Conservation (phyloP, 2,888 invertebrate genomes). For the Dynastes grantii region DNA sequence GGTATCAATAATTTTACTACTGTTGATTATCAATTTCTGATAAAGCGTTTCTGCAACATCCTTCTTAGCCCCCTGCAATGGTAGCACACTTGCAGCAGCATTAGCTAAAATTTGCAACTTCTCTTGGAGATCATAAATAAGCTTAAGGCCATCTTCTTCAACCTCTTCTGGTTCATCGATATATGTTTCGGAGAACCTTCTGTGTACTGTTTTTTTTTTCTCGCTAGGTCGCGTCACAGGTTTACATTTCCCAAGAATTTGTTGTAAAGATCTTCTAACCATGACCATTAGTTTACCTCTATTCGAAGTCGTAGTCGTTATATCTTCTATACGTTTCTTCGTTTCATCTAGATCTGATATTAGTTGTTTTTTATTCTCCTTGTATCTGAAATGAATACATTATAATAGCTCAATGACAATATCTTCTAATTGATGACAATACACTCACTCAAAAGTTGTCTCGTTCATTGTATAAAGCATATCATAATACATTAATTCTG, state of each 20-base stretch:
- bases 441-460: slow-evolving; percentile 49
- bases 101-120: slow-evolving; percentile 37
- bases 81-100: slow-evolving; percentile 25
- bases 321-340: slow-evolving; percentile 34
- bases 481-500: slow-evolving; percentile 67
- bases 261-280: slow-evolving; percentile 46
- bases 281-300: slow-evolving; percentile 46
- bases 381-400: slow-evolving; percentile 33
- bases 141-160: slow-evolving; percentile 46
- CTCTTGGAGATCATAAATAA: slow-evolving; percentile 23
- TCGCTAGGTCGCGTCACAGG: slow-evolving; percentile 9
- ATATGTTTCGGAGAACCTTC: slow-evolving; percentile 22
- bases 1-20: slow-evolving; percentile 40
- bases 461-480: slow-evolving; percentile 47
- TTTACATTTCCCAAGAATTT: slow-evolving; percentile 35
- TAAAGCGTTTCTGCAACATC: slow-evolving; percentile 45
- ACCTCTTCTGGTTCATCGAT: slow-evolving; percentile 36
- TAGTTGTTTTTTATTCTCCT: slow-evolving; percentile 40
- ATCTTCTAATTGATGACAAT: slow-evolving; percentile 34
- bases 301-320: slow-evolving; percentile 25
- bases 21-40: slow-evolving; percentile 36
- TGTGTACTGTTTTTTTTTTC: slow-evolving; percentile 23
- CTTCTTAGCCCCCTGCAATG: slow-evolving; percentile 27
- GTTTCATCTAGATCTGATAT: slow-evolving; percentile 14
- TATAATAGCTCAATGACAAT: slow-evolving; percentile 44